phyloP scores from a whole-genome alignment of 2,113 vertebrate species.

The Gymnorhina tibicen region DNA sequence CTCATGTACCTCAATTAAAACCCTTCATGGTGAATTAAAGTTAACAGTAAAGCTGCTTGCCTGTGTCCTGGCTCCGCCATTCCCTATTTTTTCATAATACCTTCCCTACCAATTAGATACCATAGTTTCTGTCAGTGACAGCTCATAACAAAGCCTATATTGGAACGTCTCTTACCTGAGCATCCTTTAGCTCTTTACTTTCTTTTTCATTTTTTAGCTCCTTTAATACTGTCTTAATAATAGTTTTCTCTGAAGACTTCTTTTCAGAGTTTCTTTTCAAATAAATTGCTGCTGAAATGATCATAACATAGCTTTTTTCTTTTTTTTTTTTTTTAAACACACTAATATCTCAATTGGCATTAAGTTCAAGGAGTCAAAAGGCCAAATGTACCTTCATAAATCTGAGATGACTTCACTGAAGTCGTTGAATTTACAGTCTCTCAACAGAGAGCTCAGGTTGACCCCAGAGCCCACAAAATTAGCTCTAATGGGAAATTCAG shows the following conservation, averaged over 20 bases:
- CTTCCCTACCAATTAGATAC: background rate
- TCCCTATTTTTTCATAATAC: background rate
- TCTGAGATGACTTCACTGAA: constrained; percentile 28
- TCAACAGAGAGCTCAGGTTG: background rate
- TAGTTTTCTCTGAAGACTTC: background rate
- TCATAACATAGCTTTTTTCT: background rate
- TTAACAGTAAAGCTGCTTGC: background rate
- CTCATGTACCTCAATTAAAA: background rate
- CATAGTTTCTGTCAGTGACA: background rate
- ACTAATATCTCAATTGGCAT: constrained; percentile 28
- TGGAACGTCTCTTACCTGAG: background rate
- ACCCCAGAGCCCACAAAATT: background rate
- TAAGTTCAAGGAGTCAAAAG: constrained; percentile 5
- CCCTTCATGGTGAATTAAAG: background rate
- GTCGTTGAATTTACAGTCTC: constrained; percentile 4
- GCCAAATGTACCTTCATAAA: constrained; percentile 19
- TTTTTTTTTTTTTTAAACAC: background rate
- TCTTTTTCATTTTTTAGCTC: background rate
- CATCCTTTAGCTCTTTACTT: background rate
- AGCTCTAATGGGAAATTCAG: background rate
- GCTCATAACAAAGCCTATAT: background rate
- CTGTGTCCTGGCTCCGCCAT: background rate
- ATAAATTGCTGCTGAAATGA: constrained; percentile 7
- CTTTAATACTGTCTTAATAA: background rate
- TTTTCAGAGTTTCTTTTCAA: background rate